These are phyloP conservation scores for Theristicus caerulescens DNA, from an alignment of 2,113 vertebrate species.

Conservation along the genomic window DNA sequence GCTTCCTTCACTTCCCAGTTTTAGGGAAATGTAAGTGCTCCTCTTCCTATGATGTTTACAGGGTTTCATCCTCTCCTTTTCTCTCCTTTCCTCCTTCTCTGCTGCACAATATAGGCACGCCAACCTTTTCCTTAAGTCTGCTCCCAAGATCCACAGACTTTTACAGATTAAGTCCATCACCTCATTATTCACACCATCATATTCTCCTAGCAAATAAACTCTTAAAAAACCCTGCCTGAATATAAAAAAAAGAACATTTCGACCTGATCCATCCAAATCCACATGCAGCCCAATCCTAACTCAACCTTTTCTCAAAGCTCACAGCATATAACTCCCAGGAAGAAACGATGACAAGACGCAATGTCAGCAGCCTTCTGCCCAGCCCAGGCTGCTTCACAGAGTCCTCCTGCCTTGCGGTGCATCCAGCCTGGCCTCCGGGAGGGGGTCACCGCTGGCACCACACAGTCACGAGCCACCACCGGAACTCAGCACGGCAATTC, in stretches of 20 bases:
- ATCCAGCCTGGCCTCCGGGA: background rate
- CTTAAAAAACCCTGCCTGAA: background rate
- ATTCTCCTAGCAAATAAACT: background rate
- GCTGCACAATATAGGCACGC: background rate
- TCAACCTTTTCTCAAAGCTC: background rate
- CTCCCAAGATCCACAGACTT: background rate
- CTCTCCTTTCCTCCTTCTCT: background rate
- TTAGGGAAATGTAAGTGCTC: background rate
- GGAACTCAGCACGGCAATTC: background rate
- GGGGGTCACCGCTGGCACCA: rapidly evolving
- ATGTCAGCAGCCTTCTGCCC: background rate
- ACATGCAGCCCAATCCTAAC: background rate
- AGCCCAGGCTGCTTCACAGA: rapidly evolving
- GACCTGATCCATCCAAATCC: background rate
- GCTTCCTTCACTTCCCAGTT: background rate
- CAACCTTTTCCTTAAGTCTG: background rate
- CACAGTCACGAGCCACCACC: background rate
- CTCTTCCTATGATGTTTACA: background rate
- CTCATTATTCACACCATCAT: background rate
- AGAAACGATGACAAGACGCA: background rate
- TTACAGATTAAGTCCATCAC: background rate
- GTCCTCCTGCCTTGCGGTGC: background rate
- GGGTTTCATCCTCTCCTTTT: background rate
- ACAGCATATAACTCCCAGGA: background rate
- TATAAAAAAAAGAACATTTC: background rate